phyloP scores from a whole-genome alignment of 2,888 invertebrate species.

The Hirtodrosophila alboralis region DNA sequence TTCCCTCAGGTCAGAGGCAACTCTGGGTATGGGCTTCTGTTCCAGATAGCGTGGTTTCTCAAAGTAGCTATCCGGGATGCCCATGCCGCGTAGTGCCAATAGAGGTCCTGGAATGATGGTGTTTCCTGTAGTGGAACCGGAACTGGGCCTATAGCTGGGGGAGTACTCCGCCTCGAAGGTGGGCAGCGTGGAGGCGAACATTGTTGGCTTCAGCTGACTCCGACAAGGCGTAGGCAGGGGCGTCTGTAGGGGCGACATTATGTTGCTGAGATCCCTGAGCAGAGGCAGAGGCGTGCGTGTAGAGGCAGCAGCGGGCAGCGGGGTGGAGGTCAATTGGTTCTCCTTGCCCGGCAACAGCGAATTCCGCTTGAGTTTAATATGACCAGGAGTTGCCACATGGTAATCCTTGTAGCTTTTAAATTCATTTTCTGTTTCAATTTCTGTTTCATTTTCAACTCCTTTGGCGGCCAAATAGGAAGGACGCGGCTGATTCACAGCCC shows the following conservation, averaged over 20 bases:
- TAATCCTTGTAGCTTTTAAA: slow-evolving; percentile 20
- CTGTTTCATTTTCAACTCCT: slow-evolving; percentile 20
- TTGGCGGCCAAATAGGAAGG: slow-evolving; percentile 68
- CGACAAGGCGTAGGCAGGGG: slow-evolving; percentile 2
- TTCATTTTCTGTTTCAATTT: background rate
- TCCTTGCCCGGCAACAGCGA: slow-evolving; percentile 73
- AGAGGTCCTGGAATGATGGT: slow-evolving; percentile 80
- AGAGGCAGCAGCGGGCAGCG: slow-evolving; percentile 53
- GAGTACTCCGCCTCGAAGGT: slow-evolving; percentile 84
- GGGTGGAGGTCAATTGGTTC: slow-evolving; percentile 81
- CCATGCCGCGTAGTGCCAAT: slow-evolving; percentile 82
- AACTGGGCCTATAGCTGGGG: slow-evolving; percentile 68
- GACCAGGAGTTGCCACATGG: slow-evolving; percentile 18
- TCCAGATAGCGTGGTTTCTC: slow-evolving; percentile 83
- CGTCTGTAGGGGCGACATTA: slow-evolving; percentile 52
- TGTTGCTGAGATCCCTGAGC: slow-evolving; percentile 80
- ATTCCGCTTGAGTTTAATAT: slow-evolving; percentile 37
- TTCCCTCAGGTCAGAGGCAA: slow-evolving; percentile 15
- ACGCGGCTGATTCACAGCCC: slow-evolving; percentile 82
- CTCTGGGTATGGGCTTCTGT: slow-evolving; percentile 25
- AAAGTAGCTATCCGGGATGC: slow-evolving; percentile 83
- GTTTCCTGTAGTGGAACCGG: too few species aligned
- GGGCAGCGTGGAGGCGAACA: slow-evolving; percentile 78
- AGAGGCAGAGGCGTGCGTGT: slow-evolving; percentile 42
- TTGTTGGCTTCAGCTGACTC: slow-evolving; percentile 9